Base-by-base conservation (phyloP, 2,113 vertebrate species). In the Oophaga pumilio region DNA sequence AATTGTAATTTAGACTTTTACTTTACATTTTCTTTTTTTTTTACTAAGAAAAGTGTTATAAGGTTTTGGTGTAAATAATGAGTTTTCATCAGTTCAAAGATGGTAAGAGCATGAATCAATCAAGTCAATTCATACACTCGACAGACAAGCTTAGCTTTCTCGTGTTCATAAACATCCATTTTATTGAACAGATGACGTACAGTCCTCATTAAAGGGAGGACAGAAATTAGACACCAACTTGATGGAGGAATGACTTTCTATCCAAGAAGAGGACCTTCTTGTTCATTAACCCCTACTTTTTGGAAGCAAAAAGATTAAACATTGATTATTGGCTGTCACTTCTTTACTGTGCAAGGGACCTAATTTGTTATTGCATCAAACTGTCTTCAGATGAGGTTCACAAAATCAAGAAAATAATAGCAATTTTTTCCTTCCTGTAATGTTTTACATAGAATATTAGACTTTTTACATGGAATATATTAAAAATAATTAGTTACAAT, bases 171-270 rank as follows among this genome's bases (percentile, higher is more conserved):
- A 86, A 79, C 85, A 68, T 79, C 24, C 64, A 53, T 79, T 86
- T 86, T 86, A 86, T 86, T 86, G 76, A 68, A 80, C 62, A 86
- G 62, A 71, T 56, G 50, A 53, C 57, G 85, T 86, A 80, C 85
- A 86, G 85, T 79, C 50, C 76, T 86, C 76, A 80, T 86, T 86
- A 79, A 78, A 71, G 50, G 69, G 76, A 26, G 76, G 57, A 78
- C 76, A 79, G 76, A 86, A 86, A 86, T 86, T 86, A 86, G 76
- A 86, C 83, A 74, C 83, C 24, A 56, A 43, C 76, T 86, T 86
- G 76, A 86, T 78, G 60, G 49, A 80, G 76, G 52, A 80, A 80
- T 69, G 50, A 80, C 76, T 86, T 62, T 86, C 62, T 66, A 28
- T 78, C 49, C 50, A 79, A 69, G 85, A 80, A 80, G 24, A 74